Conservation (phyloP, 2,888 invertebrate species). For the Loripinus fragilis region DNA sequence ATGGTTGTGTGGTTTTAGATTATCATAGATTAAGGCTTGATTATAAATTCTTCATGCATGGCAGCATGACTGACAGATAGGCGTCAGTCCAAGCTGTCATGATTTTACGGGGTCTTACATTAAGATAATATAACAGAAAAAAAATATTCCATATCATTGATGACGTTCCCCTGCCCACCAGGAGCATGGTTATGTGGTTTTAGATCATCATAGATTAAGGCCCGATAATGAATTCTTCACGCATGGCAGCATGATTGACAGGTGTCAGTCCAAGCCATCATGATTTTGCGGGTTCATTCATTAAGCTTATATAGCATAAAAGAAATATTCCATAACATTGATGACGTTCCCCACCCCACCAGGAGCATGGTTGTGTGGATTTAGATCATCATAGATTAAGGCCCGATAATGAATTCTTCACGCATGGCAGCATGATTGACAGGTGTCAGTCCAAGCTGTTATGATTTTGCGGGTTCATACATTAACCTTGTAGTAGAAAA, state of each 20-base stretch:
- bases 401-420: conserved; percentile 51
- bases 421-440: conserved; percentile 33
- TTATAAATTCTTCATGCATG: conserved; percentile 54
- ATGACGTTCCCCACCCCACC: conserved; percentile 60
- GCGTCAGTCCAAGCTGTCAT: background rate
- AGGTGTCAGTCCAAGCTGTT: background rate
- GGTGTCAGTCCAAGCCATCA: background rate
- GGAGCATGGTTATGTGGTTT: conserved; percentile 53
- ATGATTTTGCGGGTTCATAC: conserved; percentile 10
- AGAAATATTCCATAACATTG: no score
- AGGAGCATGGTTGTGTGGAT: conserved; percentile 50
- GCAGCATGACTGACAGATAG: conserved; percentile 22
- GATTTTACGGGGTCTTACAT: conserved; percentile 5
- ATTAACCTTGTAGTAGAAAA: background rate
- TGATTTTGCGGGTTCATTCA: conserved; percentile 46
- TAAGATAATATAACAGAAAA: background rate
- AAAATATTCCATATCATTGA: no score
- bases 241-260: conserved; percentile 25
- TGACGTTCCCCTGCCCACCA: conserved; percentile 54
- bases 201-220: conserved; percentile 62
- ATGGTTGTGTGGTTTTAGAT: conserved; percentile 57
- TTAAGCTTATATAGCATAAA: no score
- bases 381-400: conserved; percentile 63
- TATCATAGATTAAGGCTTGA: conserved; percentile 55
- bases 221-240: conserved; percentile 53